phyloP scores from a whole-genome alignment of 2,797 vertebrate genomes.

The Rousettus madagascariensis region DNA sequence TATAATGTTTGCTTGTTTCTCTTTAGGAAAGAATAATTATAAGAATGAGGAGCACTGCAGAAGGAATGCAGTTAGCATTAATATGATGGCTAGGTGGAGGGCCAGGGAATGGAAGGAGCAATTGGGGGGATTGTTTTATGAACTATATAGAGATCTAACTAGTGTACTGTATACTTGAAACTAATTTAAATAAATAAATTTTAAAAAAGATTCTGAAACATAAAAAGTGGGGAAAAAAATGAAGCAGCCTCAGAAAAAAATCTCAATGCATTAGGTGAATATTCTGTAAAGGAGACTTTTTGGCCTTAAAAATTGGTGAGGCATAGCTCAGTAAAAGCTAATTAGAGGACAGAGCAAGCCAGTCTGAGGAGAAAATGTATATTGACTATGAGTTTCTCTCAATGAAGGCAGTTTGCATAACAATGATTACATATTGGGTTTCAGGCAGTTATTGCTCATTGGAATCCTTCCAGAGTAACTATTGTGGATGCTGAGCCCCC shows the following conservation, averaged over 20 bases:
- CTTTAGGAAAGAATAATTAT: slow-evolving; percentile 30
- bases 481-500: neutral
- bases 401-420: slow-evolving; percentile 21
- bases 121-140: too few species aligned
- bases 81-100: too few species aligned
- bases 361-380: slow-evolving; percentile 14
- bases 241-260: neutral
- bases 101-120: too few species aligned
- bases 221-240: neutral
- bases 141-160: too few species aligned
- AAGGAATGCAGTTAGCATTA: too few species aligned
- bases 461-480: slow-evolving; percentile 38
- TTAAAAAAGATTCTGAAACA: too few species aligned
- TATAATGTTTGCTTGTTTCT: neutral
- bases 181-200: too few species aligned
- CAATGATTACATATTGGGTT: slow-evolving; percentile 27
- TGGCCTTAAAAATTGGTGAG: slow-evolving; percentile 71
- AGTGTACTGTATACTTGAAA: too few species aligned
- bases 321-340: slow-evolving; percentile 58
- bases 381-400: slow-evolving; percentile 13
- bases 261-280: slow-evolving; percentile 51
- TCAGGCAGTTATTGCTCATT: neutral
- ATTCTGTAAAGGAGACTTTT: slow-evolving; percentile 70
- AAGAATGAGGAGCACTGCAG: neutral
- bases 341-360: slow-evolving; percentile 45